A percentile compares a stretch with the other conserved stretches of the same genome.
Evolutionary conservation across 2,888 invertebrate species (phyloP).

Genomic region (Sarcophaga variegata): DNA sequence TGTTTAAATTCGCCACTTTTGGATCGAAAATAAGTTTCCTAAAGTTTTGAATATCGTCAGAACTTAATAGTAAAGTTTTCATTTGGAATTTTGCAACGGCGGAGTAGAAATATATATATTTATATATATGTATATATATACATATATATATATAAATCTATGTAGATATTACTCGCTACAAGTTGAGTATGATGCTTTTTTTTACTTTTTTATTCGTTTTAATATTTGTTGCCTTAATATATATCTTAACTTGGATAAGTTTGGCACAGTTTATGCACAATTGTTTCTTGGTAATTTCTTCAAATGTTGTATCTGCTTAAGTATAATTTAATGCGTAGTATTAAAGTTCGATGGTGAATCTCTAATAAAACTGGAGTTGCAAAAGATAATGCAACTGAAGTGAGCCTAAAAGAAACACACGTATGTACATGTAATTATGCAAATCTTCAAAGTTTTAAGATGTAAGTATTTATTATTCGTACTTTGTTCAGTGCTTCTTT

Average conservation of each 20-base stretch:
- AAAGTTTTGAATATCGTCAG: conserved; percentile 79
- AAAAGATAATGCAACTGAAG: not conserved
- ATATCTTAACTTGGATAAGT: conserved; percentile 21
- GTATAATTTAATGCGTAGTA: not conserved
- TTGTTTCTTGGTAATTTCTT: conserved; percentile 12
- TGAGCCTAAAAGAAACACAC: not conserved
- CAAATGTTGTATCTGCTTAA: not conserved
- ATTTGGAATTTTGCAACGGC: conserved; percentile 72
- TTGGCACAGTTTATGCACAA: conserved; percentile 58
- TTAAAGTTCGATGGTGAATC: not conserved
- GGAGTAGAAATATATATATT: conserved; percentile 18
- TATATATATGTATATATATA: not conserved
- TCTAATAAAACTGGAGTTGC: not conserved
- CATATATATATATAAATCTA: no score
- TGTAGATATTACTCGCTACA: no score
- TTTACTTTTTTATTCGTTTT: not conserved
- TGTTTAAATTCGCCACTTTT: conserved; percentile 71
- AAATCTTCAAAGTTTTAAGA: no score
- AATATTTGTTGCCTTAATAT: not conserved
- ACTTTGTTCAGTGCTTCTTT: no score
- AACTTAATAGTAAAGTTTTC: conserved; percentile 78
- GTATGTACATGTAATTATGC: no score
- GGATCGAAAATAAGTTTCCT: conserved; percentile 78
- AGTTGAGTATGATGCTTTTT: no score
- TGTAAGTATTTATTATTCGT: no score